Evolutionary conservation across 2,113 vertebrate species (phyloP).

Genomic region (Onychostruthus taczanowskii): DNA sequence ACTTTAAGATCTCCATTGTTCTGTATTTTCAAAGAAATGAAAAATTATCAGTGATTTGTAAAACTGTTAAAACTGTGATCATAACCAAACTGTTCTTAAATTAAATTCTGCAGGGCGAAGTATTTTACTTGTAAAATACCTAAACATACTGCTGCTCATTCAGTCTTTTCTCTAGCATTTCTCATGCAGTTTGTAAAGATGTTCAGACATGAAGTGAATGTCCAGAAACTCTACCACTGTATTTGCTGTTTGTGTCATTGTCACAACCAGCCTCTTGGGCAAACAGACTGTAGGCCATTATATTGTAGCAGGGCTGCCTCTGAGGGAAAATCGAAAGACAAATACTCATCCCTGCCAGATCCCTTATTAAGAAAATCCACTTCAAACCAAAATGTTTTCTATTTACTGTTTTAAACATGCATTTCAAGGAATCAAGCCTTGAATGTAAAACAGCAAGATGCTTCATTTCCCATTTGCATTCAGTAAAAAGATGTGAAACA

Average conservation of each 20-base stretch:
- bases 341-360: not conserved
- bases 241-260: not conserved
- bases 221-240: slow-evolving; percentile 5
- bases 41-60: not conserved
- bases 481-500: not conserved
- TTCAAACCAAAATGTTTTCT: slow-evolving; percentile 5
- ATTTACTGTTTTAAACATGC: not conserved
- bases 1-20: not conserved
- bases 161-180: not conserved
- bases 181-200: not conserved
- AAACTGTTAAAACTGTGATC: not conserved
- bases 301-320: not conserved
- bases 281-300: slow-evolving; percentile 40
- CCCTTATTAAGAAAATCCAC: slow-evolving; percentile 11
- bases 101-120: not conserved
- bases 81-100: not conserved
- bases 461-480: not conserved
- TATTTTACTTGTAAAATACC: not conserved
- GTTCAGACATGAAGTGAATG: not conserved
- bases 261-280: slow-evolving; percentile 5
- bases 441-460: not conserved
- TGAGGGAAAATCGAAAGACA: not conserved
- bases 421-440: not conserved
- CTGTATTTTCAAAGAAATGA: not conserved
- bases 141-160: not conserved